Conservation (phyloP, 64 coral and sea anemone species). For the Montipora efflorescens region DNA sequence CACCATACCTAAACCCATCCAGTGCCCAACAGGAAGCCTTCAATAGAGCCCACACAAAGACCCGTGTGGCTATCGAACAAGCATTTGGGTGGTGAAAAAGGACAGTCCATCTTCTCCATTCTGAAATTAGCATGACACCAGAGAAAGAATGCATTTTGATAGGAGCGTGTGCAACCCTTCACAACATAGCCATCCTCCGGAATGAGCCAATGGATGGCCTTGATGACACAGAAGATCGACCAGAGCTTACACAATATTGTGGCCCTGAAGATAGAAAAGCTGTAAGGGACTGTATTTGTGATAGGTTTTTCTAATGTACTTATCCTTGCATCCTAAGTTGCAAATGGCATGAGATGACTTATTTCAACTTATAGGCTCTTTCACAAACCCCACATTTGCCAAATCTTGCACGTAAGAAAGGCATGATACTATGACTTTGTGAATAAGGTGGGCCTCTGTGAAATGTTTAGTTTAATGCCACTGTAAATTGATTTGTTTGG, state of each 20-base stretch:
- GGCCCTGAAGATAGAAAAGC: too few species aligned
- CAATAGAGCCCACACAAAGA: background rate
- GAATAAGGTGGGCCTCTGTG: too few species aligned
- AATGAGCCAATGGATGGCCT: background rate
- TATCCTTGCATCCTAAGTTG: too few species aligned
- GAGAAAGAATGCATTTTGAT: background rate
- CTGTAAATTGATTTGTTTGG: too few species aligned
- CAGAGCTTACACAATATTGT: background rate
- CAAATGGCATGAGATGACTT: too few species aligned
- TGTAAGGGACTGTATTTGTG: too few species aligned
- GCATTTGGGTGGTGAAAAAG: conserved; percentile 58
- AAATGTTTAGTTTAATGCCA: too few species aligned
- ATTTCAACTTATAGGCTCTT: too few species aligned
- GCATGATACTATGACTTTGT: too few species aligned
- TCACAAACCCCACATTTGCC: too few species aligned
- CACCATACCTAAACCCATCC: conserved; percentile 5
- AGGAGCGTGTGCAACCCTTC: background rate
- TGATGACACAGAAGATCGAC: background rate
- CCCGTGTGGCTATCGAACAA: conserved; percentile 48
- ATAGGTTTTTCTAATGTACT: background rate
- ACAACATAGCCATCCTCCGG: background rate
- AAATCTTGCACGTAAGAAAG: background rate
- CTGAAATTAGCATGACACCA: background rate
- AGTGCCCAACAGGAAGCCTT: background rate
- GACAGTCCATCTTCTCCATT: conserved; percentile 37